These are phyloP conservation scores for Nycteola revayana DNA, from an alignment of 2,888 invertebrate species.

Conservation along the genomic window DNA sequence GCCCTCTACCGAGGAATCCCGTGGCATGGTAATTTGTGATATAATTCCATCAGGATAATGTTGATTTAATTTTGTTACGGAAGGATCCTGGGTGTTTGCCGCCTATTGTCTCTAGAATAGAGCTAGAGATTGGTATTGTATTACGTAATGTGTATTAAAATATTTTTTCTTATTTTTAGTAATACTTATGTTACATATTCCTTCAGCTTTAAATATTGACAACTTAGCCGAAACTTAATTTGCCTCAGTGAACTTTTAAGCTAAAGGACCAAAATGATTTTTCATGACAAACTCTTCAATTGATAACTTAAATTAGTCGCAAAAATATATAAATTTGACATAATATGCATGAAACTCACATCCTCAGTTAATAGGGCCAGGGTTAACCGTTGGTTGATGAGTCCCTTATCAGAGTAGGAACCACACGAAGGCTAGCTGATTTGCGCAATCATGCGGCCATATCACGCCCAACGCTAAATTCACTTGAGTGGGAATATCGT, in stretches of 20 bases:
- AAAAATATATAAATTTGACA: constrained; percentile 20
- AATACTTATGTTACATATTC: constrained; percentile 1
- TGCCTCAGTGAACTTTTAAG: no score
- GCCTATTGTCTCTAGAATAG: constrained; percentile 54
- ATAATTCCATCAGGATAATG: constrained; percentile 49
- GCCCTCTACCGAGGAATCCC: constrained; percentile 51
- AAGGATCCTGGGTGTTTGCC: constrained; percentile 54
- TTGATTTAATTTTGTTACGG: constrained; percentile 40
- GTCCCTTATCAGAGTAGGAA: constrained; percentile 73
- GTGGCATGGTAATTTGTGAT: constrained; percentile 78
- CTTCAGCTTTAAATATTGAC: neutral
- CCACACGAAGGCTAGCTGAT: constrained; percentile 69
- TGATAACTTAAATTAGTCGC: neutral
- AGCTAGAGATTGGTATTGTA: constrained; percentile 65
- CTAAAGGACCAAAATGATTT: no score
- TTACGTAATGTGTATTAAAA: constrained; percentile 52
- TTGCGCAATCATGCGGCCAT: constrained; percentile 68
- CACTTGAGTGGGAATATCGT: constrained; percentile 60
- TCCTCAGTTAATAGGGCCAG: constrained; percentile 73
- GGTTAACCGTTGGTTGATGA: constrained; percentile 60
- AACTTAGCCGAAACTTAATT: no score
- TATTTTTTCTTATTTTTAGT: constrained; percentile 11
- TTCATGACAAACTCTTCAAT: constrained; percentile 9
- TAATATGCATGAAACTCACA: constrained; percentile 44
- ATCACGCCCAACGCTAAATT: constrained; percentile 70